A percentile compares a stretch with the other conserved stretches of the same genome.
phyloP scores from a whole-genome alignment of 2,888 invertebrate species.

The Pachycephus smyrnensis region DNA sequence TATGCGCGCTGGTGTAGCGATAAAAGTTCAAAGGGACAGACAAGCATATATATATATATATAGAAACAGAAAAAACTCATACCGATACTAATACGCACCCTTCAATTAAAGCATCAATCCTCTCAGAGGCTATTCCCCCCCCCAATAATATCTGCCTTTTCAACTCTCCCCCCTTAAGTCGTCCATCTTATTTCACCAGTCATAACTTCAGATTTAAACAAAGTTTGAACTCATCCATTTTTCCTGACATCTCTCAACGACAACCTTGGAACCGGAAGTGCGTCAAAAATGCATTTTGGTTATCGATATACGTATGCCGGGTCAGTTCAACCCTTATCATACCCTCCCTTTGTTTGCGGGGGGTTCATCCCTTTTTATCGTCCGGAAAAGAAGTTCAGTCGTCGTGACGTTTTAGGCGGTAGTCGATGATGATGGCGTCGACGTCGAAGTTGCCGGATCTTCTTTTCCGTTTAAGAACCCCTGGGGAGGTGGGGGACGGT shows the following conservation, averaged over 20 bases:
- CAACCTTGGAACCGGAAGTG: background rate
- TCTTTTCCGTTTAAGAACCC: background rate
- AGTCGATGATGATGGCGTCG: background rate
- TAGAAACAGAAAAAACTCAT: no score
- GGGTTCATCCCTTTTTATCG: background rate
- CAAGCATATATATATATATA: background rate
- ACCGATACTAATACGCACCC: no score
- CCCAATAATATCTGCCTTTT: background rate
- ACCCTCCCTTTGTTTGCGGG: background rate
- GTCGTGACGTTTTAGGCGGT: background rate
- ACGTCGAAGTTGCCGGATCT: background rate
- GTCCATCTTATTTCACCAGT: background rate
- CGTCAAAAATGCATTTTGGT: background rate
- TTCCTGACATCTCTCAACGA: background rate
- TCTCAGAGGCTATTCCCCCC: background rate
- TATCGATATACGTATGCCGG: background rate
- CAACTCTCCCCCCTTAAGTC: background rate
- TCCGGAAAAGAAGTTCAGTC: background rate
- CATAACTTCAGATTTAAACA: background rate
- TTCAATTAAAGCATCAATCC: no score
- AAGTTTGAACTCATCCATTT: background rate
- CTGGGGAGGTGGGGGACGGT: background rate
- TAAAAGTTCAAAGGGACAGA: slow-evolving; percentile 43
- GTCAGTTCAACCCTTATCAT: background rate
- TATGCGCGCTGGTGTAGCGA: slow-evolving; percentile 30